Evolutionary conservation across 2,888 invertebrate species (phyloP).

Genomic region (Leucophora obtusa): DNA sequence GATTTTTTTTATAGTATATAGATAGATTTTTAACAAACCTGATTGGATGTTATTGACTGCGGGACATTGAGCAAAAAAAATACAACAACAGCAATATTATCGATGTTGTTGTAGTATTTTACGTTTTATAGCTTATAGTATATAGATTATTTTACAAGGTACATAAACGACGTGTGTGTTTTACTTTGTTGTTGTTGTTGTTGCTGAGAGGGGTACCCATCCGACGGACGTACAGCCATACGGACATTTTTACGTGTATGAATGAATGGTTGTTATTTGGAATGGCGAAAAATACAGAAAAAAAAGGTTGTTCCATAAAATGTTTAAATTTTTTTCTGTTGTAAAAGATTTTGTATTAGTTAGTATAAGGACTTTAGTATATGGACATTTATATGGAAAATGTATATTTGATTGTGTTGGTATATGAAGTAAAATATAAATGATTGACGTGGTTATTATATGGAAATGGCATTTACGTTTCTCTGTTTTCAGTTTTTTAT

Average conservation of each 20-base stretch:
- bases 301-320: slow-evolving; percentile 44
- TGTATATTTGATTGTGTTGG: slow-evolving; percentile 1
- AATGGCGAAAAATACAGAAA: slow-evolving; percentile 2
- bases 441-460: slow-evolving; percentile 64
- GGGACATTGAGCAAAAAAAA: slow-evolving; percentile 67
- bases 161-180: slow-evolving; percentile 13
- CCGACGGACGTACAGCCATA: not conserved
- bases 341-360: slow-evolving; percentile 33
- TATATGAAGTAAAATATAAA: slow-evolving; percentile 42
- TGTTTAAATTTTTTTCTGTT: not conserved
- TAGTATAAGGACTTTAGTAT: slow-evolving; percentile 48
- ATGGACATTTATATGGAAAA: slow-evolving; percentile 15
- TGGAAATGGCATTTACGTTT: slow-evolving; percentile 62
- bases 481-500: not conserved
- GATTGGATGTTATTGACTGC: slow-evolving; percentile 79
- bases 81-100: slow-evolving; percentile 58
- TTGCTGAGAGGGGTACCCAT: too few relatives aligned
- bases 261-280: slow-evolving; percentile 13
- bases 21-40: slow-evolving; percentile 79
- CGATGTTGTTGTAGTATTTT: slow-evolving; percentile 68
- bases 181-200: too few relatives aligned
- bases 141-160: slow-evolving; percentile 23
- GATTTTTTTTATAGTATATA: slow-evolving; percentile 66
- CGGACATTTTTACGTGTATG: slow-evolving; percentile 22
- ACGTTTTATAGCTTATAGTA: slow-evolving; percentile 66